Base-by-base conservation (phyloP, 2,797 vertebrate species). In the Enteromius thamalakanensis region DNA sequence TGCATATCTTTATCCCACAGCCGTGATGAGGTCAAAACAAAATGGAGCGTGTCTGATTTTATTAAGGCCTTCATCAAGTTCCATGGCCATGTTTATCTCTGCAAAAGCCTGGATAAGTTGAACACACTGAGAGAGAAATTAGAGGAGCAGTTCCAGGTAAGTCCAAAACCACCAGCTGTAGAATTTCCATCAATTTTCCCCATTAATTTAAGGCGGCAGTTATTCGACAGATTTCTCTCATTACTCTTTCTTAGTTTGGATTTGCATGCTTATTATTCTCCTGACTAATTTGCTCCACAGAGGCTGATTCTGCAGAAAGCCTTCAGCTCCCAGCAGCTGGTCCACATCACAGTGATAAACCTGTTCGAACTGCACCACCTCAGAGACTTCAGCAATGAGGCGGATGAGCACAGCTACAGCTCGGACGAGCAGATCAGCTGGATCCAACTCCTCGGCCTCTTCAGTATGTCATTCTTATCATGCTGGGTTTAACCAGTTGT, bases 11-110 rank as follows among this genome's bases (percentile, higher is more conserved):
- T 58, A 21, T 68, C 86, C 77, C 89, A 85, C 88, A 99, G 98
- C 92, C 97, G 97, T 4, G 98, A 99, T 85, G 98, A 99, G 92
- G 92, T 97, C 93, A 98, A 98, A 92, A 96, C 95, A 89, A 98
- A 96, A 90, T 98, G 98, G 97, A 95, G 94, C 1, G 96, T 99
- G 89, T 97, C 97, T 4, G 98, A 99, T 91, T 99, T 99, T 94
- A 96, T 99, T 92, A 97, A 97, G 91, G 96, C 97, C 29, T 99
- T 99, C 93, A 98, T 99, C 94, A 98, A 98, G 92, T 99, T 99
- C 86, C 98, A 99, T 4, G 97, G 98, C 29, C 97, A 99, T 67
- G 96, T 99, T 80, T 99, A 98, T 92, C 94, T 99, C 93, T 96
- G 96, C 87, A 97, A 97, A 93, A 97, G 96, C 88, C 92, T 98